Evolutionary conservation across 2,113 vertebrate species (phyloP), one percentile per base, ranked within the genome.

Genomic region (Hucho hucho): DNA sequence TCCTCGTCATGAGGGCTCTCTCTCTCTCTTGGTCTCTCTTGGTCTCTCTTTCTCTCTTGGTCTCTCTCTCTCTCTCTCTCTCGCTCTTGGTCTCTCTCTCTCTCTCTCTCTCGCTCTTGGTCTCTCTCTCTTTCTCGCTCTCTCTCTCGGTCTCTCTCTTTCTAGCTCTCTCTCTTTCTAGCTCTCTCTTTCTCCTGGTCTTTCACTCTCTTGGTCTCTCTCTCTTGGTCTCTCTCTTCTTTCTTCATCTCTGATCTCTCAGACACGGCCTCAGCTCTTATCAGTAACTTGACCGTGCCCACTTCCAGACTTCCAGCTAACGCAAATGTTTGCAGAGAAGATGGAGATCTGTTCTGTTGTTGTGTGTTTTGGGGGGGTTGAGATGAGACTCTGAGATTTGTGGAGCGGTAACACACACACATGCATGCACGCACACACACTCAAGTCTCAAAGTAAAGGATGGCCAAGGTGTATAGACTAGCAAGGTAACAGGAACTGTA

Each of bases 251-350:
- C 82, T 88, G 89, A 90, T 89, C 87, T 87, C 84, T 63, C 77
- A 86, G 85, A 89, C 87, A 87, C 73, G 75, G 76, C 82, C 87
- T 82, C 86, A 66, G 0, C 71, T 79, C 89, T 91, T 92, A 92
- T 92, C 91, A 89, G 88, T 82, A 80, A 84, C 83, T 84, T 77
- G 85, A 87, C 80, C 73, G 49, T 83, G 81, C 82, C 78, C 75
- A 84, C 85, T 92, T 90, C 84, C 79, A 84, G 75, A 84, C 85
- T 92, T 90, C 83, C 79, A 84, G 75, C 77, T 63, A 69, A 75
- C 64, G 81, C 78, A 69, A 79, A 83, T 59, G 64, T 79, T 76
- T 80, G 43, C 25, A 74, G 64, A 83, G 79, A 71, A 81, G 78
- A 74, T 76, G 73, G 76, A 77, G 71, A 77, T 85, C 80, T 82